These are phyloP conservation scores for Acanthosepion esculentum DNA, from an alignment of 2,888 invertebrate genomes.

Conservation along the genomic window DNA sequence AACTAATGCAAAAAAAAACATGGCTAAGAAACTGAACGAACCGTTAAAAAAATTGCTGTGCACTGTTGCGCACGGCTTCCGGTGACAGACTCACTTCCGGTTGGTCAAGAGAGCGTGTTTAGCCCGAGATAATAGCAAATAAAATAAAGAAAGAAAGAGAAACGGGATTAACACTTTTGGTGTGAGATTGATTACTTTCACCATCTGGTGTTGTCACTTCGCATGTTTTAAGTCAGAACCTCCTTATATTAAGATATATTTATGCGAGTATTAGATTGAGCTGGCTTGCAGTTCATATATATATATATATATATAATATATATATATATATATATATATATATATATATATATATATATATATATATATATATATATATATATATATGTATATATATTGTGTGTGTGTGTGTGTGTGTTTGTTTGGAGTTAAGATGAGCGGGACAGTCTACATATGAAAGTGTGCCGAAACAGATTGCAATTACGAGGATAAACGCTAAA, in stretches of 20 bases:
- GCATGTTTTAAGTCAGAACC: not conserved
- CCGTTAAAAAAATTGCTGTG: not conserved
- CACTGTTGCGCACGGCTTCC: not conserved
- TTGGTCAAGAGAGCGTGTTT: conserved; percentile 33
- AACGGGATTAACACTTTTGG: not conserved
- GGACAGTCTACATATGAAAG: too few relatives aligned
- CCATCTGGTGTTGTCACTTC: conserved; percentile 21
- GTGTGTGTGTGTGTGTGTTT: too few relatives aligned
- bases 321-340: conserved; percentile 25
- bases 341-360: not conserved
- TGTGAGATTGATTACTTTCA: not conserved
- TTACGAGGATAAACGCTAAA: too few relatives aligned
- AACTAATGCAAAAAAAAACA: not conserved
- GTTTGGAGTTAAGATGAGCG: too few relatives aligned
- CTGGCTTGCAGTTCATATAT: not conserved
- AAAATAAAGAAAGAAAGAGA: not conserved
- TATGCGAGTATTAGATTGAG: not conserved
- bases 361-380: too few relatives aligned
- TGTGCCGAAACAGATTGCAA: too few relatives aligned
- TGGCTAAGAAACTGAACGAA: not conserved
- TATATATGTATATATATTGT: too few relatives aligned
- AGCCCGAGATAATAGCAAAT: not conserved
- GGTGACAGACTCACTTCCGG: not conserved
- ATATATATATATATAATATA: not conserved
- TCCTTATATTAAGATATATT: not conserved